Evolutionary conservation across 2,113 vertebrate species (phyloP).

Genomic region (Lamprologus speciosus): DNA sequence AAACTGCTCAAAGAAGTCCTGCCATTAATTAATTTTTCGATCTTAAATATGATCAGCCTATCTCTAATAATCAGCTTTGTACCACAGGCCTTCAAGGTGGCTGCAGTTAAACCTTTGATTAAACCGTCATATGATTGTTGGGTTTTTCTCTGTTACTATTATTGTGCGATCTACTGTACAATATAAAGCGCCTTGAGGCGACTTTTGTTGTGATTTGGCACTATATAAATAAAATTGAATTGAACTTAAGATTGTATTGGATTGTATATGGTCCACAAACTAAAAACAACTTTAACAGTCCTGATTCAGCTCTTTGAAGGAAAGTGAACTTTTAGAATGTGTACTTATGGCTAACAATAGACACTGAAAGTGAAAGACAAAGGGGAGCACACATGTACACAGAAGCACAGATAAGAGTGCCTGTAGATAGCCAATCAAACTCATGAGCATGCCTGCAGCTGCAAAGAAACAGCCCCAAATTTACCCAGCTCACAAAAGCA

Average conservation of each 20-base stretch:
- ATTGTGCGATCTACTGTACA: not conserved
- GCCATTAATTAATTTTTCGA: no score
- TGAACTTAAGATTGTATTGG: not conserved
- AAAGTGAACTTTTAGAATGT: not conserved
- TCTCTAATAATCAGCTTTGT: no score
- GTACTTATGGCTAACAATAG: not conserved
- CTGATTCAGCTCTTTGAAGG: not conserved
- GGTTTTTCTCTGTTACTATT: not conserved
- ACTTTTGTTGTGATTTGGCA: not conserved
- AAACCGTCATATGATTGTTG: not conserved
- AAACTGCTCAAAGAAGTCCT: no score
- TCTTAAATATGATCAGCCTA: no score
- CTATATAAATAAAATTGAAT: fast-evolving
- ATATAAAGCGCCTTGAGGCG: fast-evolving
- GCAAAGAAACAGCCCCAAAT: not conserved
- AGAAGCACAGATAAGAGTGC: not conserved
- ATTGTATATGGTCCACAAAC: not conserved
- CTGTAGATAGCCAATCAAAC: not conserved
- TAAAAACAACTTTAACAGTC: not conserved
- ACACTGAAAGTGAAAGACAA: not conserved
- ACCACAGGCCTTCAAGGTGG: no score
- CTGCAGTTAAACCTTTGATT: no score
- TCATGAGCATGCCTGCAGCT: not conserved
- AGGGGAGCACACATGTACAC: not conserved
- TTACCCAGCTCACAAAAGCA: not conserved